Base-by-base conservation (phyloP, 2,888 invertebrate species). In the Ditylenchus weischeri region DNA sequence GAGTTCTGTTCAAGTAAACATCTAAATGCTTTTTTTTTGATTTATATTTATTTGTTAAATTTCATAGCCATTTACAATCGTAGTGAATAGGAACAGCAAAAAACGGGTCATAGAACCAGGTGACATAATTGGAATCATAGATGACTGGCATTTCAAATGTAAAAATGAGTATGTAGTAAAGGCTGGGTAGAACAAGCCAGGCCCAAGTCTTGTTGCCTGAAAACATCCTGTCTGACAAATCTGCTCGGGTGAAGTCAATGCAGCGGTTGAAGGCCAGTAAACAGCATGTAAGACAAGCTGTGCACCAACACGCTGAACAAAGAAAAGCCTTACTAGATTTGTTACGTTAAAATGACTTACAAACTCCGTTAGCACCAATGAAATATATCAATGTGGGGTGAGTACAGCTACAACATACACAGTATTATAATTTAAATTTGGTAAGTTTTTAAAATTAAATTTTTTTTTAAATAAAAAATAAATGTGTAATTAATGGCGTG, bases 181-280 rank as follows among this genome's bases (percentile, higher is more conserved):
- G 15, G n/a, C 4, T 36, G 18, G 57, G 57, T 6, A 57, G 29
- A 19, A 19, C 7, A 57, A 57, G 35, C 64, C 64, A 64, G 13
- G 59, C 7, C 38, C 54, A 57, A 36, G 64, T 64, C 29, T 57
- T 54, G 8, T 35, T 18, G 43, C 57, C 54, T 10, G 35, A 2
- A 36, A 64, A 64, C 38, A 54, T 36, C 23, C 21, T 8, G 35
- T 35, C 54, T 1, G 38, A 21, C 6, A 64, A 4, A 19, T 57
- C 38, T 1, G 57, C 21, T 5, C 54, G 13, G 7, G 43, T 15
- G 6, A 64, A 19, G 21, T 64, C 64, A 11, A 57, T n/a, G 59
- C 57, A 57, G 6, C 64, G 57, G 35, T 57, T 62, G 19, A 64
- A 57, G 2, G 57, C 64, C 57, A 64, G 38, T 18, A 64, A 18